Evolutionary conservation across 2,113 vertebrate genomes (phyloP).

Genomic region (Oreochromis aureus): DNA sequence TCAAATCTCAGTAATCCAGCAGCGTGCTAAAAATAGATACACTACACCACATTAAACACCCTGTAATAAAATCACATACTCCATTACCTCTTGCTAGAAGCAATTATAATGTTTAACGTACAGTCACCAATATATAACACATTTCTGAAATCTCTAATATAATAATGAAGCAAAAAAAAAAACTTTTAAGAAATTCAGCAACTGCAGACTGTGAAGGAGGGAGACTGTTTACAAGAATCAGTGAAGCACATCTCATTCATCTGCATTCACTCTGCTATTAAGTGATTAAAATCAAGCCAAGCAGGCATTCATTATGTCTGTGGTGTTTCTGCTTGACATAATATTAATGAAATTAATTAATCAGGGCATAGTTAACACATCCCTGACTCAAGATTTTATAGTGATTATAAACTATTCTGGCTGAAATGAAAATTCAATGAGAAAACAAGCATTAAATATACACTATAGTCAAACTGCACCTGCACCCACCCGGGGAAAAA

Average conservation of each 20-base stretch:
- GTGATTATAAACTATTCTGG: not conserved
- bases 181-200: not conserved
- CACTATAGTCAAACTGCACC: not conserved
- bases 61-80: constrained; percentile 41
- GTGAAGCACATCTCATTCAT: constrained; percentile 25
- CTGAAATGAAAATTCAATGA: not conserved
- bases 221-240: constrained; percentile 16
- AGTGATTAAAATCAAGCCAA: constrained; percentile 41
- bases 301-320: constrained; percentile 42
- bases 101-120: not conserved
- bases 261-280: constrained; percentile 30
- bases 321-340: constrained; percentile 44
- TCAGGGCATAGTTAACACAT: not conserved
- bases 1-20: constrained; percentile 51
- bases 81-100: constrained; percentile 18
- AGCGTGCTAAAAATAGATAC: constrained; percentile 52
- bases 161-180: not conserved
- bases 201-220: not conserved
- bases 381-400: constrained; percentile 7
- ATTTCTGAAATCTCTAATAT: not conserved
- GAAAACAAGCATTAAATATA: not conserved
- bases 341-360: constrained; percentile 53
- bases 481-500: not conserved
- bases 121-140: not conserved
- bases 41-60: constrained; percentile 36